These are phyloP conservation scores for Ariopsis seemanni DNA, from an alignment of 2,113 vertebrate species.

Conservation along the genomic window DNA sequence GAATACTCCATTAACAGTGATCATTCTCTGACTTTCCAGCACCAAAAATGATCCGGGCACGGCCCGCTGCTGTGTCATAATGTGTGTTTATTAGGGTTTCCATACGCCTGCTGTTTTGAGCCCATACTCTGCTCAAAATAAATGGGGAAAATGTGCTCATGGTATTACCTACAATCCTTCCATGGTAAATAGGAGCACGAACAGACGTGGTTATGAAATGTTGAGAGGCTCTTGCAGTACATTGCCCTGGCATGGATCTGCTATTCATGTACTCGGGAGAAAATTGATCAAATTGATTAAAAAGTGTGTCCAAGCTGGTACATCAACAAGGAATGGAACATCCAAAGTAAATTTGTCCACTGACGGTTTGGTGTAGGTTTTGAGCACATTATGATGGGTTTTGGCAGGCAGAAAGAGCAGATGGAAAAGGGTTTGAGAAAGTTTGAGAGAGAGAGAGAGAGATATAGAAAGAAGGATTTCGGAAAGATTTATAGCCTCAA, in stretches of 20 bases:
- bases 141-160: constrained; percentile 7
- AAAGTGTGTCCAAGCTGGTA: constrained; percentile 5
- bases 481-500: constrained; percentile 9
- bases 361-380: constrained; percentile 27
- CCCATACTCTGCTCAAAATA: constrained; percentile 19
- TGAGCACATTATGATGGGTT: constrained; percentile 28
- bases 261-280: background rate
- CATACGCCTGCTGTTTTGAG: constrained; percentile 17
- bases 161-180: constrained; percentile 23
- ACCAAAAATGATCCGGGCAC: constrained; percentile 11
- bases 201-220: background rate
- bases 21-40: constrained; percentile 22
- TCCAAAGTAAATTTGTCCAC: background rate
- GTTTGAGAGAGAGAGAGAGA: background rate
- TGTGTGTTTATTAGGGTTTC: constrained; percentile 18
- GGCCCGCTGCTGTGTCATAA: background rate
- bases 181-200: constrained; percentile 17
- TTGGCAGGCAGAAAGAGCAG: constrained; percentile 23
- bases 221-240: constrained; percentile 12
- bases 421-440: constrained; percentile 12
- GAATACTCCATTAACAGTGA: constrained; percentile 20
- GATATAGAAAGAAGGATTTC: background rate
- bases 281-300: constrained; percentile 47
- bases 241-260: background rate
- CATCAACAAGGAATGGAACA: constrained; percentile 23